Conservation (phyloP, 1,140 invertebrate species). For the Cecropterus lyciades region DNA sequence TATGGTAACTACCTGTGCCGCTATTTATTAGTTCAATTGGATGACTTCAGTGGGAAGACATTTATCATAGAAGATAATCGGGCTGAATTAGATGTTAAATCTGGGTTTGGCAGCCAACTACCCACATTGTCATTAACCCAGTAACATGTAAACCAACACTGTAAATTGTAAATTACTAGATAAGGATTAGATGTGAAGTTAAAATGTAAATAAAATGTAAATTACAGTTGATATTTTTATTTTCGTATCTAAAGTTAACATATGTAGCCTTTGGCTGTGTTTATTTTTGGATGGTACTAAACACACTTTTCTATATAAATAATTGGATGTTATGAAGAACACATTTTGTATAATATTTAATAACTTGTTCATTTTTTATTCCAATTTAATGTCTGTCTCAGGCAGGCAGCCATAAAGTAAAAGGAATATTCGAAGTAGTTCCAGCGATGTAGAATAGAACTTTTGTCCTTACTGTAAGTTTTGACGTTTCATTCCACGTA, state of each 20-base stretch:
- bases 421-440: no score
- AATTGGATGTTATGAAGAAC: no score
- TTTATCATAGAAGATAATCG: conserved; percentile 92
- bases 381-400: no score
- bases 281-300: no score
- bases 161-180: conserved; percentile 43
- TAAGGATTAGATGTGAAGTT: conserved; percentile 39
- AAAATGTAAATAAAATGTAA: conserved; percentile 49
- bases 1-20: conserved; percentile 91
- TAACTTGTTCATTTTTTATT: no score
- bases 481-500: no score
- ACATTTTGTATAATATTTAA: no score
- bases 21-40: conserved; percentile 93
- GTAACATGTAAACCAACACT: conserved; percentile 41
- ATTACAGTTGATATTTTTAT: conserved; percentile 26
- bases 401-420: no score
- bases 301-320: no score
- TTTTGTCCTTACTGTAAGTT: no score
- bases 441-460: no score
- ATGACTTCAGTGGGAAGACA: conserved; percentile 89
- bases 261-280: no score
- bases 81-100: conserved; percentile 66
- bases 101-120: conserved; percentile 49
- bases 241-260: neutral
- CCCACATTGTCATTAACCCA: conserved; percentile 66